Evolutionary conservation across 2,888 invertebrate genomes (phyloP), one percentile per base, ranked within the genome.

Genomic region (Ormyrus rosae): DNA sequence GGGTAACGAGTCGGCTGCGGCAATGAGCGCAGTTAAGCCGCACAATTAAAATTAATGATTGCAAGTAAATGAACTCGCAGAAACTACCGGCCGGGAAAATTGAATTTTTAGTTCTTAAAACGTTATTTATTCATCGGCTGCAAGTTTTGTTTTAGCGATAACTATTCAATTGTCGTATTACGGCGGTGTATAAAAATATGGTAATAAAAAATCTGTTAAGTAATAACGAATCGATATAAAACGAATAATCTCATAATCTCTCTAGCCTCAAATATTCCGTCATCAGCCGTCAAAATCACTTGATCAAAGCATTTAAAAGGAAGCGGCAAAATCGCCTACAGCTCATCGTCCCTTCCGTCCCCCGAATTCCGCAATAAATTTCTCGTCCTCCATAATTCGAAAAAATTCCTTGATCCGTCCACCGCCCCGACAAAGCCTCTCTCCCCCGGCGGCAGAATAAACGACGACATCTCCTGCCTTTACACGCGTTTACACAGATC

Each of bases 291-390:
- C 19, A 13, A 56, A 48, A 34, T 73, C 53, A 34, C 34, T 34
- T 4, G 34, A 19, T 34, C 34, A 65, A 67, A 65, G 5, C 9
- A 11, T 5, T 68, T 34, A 46, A 13, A 60, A 58, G 56, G 64
- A 55, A 64, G 56, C 45, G 55, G 11, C 48, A 48, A 64, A n/a
- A 34, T 34, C 45, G 53, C 60, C 53, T 6, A 45, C 50, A 60
- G 65, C 74, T 58, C 56, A 46, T 11, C 45, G 46, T 68, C 75
- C 65, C n/a, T 68, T 58, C 51, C 68, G 58, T 9, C 58, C 34
- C 19, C 11, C 9, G 13, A 45, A 75, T 50, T 45, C 53, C 75
- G 67, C 56, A 67, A 76, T 68, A 69, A 76, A 69, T 69, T 34
- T 34, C 55, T 63, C 48, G 19, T 4, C 34, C 19, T 9, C 19